These are phyloP conservation scores for Drosophila parthenogenetica DNA, from an alignment of 2,888 invertebrate genomes.

Conservation along the genomic window DNA sequence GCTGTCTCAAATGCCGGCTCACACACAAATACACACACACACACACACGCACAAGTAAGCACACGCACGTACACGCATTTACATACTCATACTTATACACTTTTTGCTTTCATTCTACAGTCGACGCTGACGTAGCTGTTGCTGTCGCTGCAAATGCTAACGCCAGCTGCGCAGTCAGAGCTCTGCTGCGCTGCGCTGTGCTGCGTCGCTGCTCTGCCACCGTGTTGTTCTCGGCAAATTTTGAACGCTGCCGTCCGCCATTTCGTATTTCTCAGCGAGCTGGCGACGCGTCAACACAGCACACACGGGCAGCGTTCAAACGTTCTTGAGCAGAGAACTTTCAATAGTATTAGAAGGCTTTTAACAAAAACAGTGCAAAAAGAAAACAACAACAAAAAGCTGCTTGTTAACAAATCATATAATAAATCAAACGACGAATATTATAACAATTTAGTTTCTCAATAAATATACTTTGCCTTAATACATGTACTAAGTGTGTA, in stretches of 20 bases:
- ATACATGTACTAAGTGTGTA: background rate
- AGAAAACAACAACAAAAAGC: constrained; percentile 29
- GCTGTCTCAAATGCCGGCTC: constrained; percentile 62
- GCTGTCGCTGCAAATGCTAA: constrained; percentile 32
- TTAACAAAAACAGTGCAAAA: constrained; percentile 50
- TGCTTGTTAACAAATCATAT: constrained; percentile 23
- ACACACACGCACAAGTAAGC: constrained; percentile 8
- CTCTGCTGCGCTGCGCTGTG: constrained; percentile 1
- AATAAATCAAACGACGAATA: constrained; percentile 9
- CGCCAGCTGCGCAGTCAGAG: constrained; percentile 40
- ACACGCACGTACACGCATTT: constrained; percentile 14
- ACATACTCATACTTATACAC: constrained; percentile 28
- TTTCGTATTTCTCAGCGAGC: constrained; percentile 80
- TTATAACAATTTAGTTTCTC: constrained; percentile 19
- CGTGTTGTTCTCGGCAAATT: constrained; percentile 69
- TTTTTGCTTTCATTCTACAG: constrained; percentile 55
- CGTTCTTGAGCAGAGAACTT: constrained; percentile 46
- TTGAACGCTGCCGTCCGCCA: constrained; percentile 60
- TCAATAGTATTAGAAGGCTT: constrained; percentile 71
- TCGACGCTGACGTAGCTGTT: constrained; percentile 29
- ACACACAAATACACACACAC: constrained; percentile 40
- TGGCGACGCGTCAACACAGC: constrained; percentile 80
- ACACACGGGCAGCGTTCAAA: constrained; percentile 34
- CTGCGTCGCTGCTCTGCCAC: constrained; percentile 34
- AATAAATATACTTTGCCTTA: constrained; percentile 67